Evolutionary conservation across 2,797 vertebrate genomes (phyloP).

Genomic region (Lagorchestes hirsutus): DNA sequence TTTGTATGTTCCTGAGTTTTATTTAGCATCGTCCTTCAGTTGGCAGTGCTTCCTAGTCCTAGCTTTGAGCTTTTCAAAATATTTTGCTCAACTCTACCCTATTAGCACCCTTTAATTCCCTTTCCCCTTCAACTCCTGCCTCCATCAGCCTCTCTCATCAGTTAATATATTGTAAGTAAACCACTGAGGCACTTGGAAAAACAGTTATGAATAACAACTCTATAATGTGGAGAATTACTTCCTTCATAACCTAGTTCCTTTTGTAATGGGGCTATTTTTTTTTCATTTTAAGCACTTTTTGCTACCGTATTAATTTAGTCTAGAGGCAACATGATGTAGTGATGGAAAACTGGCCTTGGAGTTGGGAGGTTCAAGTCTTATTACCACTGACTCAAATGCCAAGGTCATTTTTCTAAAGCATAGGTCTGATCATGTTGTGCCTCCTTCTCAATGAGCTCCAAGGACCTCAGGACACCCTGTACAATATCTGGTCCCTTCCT

Average conservation of each 20-base stretch:
- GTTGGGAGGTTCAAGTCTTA: not conserved
- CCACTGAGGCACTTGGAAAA: not conserved
- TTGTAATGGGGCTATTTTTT: not conserved
- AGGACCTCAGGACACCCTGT: not conserved
- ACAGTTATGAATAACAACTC: not conserved
- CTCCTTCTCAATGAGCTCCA: not conserved
- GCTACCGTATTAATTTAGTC: not conserved
- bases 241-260: not conserved
- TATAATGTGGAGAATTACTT: not conserved
- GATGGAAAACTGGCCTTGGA: not conserved
- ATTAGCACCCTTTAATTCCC: not conserved
- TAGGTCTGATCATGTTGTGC: not conserved
- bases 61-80: not conserved
- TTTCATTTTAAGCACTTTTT: not conserved
- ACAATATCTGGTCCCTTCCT: not conserved
- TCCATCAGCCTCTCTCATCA: not conserved
- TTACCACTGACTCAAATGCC: not conserved
- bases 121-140: not conserved
- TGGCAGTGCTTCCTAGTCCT: not conserved
- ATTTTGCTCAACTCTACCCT: not conserved
- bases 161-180: not conserved
- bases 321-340: not conserved
- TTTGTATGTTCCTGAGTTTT: not conserved
- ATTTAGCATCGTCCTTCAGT: not conserved
- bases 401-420: not conserved